These are phyloP conservation scores for Rhinopomastus cyanomelas DNA, from an alignment of 2,113 vertebrate genomes.

Conservation along the genomic window DNA sequence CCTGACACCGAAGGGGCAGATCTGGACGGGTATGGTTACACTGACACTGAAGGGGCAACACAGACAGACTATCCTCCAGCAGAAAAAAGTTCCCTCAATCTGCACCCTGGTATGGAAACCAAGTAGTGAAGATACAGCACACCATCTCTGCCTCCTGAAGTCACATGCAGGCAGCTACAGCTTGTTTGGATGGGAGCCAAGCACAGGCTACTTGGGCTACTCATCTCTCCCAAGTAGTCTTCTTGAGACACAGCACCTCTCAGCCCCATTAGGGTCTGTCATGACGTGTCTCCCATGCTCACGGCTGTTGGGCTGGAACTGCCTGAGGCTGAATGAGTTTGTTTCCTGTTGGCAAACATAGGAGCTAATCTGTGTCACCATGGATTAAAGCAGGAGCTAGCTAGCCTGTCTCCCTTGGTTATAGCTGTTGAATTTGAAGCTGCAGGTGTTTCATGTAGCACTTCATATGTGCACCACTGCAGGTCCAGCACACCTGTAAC, in stretches of 20 bases:
- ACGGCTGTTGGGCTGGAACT: fast-evolving
- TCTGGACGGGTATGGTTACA: not conserved
- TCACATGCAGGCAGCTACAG: not conserved
- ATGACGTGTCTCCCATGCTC: fast-evolving
- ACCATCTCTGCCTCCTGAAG: not conserved
- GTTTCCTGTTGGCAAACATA: not conserved
- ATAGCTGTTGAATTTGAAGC: not conserved
- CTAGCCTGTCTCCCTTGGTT: not conserved
- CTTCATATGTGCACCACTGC: not conserved
- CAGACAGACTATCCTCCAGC: not conserved
- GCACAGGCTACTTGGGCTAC: not conserved
- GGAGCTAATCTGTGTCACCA: not conserved
- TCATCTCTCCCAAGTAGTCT: not conserved
- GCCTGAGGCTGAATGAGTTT: too few relatives aligned
- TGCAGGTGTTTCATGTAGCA: not conserved
- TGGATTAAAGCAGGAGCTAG: not conserved
- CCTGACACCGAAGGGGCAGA: not conserved
- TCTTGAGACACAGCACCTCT: not conserved
- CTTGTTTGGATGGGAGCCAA: not conserved
- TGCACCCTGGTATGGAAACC: not conserved
- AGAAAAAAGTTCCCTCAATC: not conserved
- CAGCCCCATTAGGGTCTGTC: not conserved
- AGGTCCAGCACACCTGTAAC: not conserved
- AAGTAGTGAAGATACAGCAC: not conserved
- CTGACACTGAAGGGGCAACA: not conserved